These are phyloP conservation scores for Donacobius atricapilla DNA, from an alignment of 2,113 vertebrate species.

Conservation along the genomic window DNA sequence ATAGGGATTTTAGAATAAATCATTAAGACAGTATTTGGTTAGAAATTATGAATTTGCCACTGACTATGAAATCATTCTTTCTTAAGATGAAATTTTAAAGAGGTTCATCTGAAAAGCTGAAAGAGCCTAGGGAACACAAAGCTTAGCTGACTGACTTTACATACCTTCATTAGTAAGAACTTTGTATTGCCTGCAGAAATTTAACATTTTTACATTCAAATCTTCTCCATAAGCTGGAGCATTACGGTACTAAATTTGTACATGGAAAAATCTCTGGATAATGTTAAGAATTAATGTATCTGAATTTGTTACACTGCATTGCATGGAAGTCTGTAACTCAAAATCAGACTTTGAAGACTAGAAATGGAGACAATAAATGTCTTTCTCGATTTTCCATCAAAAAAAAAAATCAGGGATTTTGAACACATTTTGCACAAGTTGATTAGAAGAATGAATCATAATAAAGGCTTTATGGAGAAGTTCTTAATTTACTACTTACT, in stretches of 20 bases:
- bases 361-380: background rate
- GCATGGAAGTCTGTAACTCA: background rate
- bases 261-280: background rate
- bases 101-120: background rate
- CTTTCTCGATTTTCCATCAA: background rate
- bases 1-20: background rate
- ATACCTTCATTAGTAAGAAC: background rate
- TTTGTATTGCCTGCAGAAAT: background rate
- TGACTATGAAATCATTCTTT: background rate
- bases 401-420: background rate
- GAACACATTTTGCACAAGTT: background rate
- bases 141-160: background rate
- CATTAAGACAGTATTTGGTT: background rate
- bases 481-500: conserved; percentile 6
- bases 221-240: background rate
- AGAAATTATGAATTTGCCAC: background rate
- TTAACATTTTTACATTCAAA: background rate
- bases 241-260: background rate
- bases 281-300: background rate
- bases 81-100: background rate
- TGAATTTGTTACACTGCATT: background rate
- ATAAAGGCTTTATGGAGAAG: background rate
- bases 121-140: background rate
- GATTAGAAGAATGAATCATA: conserved; percentile 8
- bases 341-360: background rate